Base-by-base conservation (phyloP, 1,140 invertebrate species). In the Mactra quadrangularis region DNA sequence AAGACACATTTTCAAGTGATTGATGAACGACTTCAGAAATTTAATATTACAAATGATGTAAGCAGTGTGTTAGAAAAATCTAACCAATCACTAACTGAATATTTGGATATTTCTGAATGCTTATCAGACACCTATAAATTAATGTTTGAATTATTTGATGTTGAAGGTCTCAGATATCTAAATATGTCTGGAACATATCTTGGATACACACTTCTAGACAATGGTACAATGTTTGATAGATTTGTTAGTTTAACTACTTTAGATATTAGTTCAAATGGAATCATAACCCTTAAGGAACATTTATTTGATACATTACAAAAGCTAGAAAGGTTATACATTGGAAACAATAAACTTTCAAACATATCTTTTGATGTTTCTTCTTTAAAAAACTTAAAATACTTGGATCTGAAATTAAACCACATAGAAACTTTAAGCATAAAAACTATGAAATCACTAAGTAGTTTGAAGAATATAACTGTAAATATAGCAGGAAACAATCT, bases 141-240 rank as follows among this genome's bases (percentile, higher is more conserved):
- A n/a, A 35, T 33, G 1, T 22, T 64, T 11, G 31, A 64, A 38
- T 64, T 64, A 13, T 64, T 64, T n/a, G 35, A 64, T 38, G 25
- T 33, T 15, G 19, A 22, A 13, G 7, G 6, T 35, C 4, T 64
- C 31, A 38, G 38, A 19, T 41, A 29, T 22, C 60, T 64, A 9
- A 64, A 64, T 64, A n/a, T 64, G 15, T 64, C 60, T 35, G 38
- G 38, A 1, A 64, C 31, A 17, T 64, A 19, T 41, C 31, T 64
- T 35, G 60, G 60, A 57, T n/a, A n/a, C n/a, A n/a, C n/a, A n/a
- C n/a, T n/a, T n/a, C n/a, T n/a, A n/a, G n/a, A n/a, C n/a, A n/a
- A n/a, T n/a, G n/a, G n/a, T n/a, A n/a, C n/a, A n/a, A n/a, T n/a
- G n/a, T n/a, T n/a, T n/a, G n/a, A n/a, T n/a, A n/a, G n/a, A n/a